Base-by-base conservation (phyloP, 1,140 invertebrate genomes). In the Trichoplusia ni region DNA sequence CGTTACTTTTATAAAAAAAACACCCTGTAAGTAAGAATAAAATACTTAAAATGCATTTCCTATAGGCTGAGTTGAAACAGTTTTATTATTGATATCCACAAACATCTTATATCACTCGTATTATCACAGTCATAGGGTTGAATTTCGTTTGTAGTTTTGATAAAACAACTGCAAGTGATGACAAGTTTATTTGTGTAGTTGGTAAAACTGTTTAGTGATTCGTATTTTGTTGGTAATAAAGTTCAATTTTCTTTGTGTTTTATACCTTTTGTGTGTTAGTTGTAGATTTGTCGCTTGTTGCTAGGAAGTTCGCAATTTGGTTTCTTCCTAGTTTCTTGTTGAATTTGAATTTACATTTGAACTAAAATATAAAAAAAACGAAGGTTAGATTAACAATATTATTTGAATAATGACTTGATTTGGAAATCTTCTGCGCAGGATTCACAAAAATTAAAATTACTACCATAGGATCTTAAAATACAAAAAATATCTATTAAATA, bases 1-100 rank as follows among this genome's bases (percentile, higher is more conserved):
- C 53, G 53, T 58, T 58, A 58, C 38, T 42, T 40, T 29, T 29
- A 58, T n/a, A 58, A 58, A 58, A n/a, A 58, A 58, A 37, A 29
- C 37, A 58, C 53, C 53, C 53, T 23, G n/a, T 40, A 13, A 38
- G 2, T n/a, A 19, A n/a, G 29, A 29, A 29, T 42, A 56, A 40
- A 58, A 42, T 6, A 7, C 4, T 0, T 11, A 23, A 49, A 42
- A 58, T 58, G 11, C 19, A 29, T 42, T 58, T 58, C 53, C 53
- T 29, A 58, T 42, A 37, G 42, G 53, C 37, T 58, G 37, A 11
- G 7, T 16, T 4, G 8, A 25, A 18, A 42, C 53, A n/a, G 42
- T 18, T 8, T 27, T 54, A 13, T 5, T 18, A 38, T 25, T 0
- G 19, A 8, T 21, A 13, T 9, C 21, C 13, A 11, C 1, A 5